Evolutionary conservation across 1,140 invertebrate genomes (phyloP).

Genomic region (Rhopalosiphum maidis): DNA sequence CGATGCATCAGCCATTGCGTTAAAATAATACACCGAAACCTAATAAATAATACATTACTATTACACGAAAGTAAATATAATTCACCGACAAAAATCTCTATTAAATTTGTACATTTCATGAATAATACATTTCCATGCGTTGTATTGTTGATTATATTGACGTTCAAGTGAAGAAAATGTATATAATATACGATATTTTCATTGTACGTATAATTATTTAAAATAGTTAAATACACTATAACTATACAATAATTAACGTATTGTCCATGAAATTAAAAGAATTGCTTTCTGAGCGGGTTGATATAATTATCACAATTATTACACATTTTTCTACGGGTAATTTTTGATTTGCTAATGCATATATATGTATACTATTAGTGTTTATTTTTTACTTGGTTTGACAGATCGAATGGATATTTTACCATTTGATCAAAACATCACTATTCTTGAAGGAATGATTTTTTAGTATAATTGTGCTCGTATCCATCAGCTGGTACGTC

Average conservation of each 20-base stretch:
- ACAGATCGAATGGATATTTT: too few relatives aligned
- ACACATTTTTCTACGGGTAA: neutral
- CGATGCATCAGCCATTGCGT: neutral
- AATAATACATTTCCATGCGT: neutral
- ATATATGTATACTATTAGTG: neutral
- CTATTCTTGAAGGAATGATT: too few relatives aligned
- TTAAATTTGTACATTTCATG: conserved; percentile 4
- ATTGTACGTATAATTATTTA: neutral
- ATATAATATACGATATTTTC: neutral
- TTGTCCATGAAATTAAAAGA: neutral
- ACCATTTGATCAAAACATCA: too few relatives aligned
- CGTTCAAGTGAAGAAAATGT: neutral
- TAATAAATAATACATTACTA: neutral
- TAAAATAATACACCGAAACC: neutral
- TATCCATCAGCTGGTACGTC: too few relatives aligned
- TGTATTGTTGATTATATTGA: neutral
- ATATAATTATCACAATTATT: neutral
- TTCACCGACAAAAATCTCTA: conserved; percentile 5
- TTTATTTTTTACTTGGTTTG: neutral
- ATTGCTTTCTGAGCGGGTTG: neutral
- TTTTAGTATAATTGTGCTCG: too few relatives aligned
- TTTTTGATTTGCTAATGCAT: neutral
- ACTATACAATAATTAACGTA: neutral
- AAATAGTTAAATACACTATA: neutral
- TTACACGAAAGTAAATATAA: neutral